Evolutionary conservation across 2,113 vertebrate species (phyloP).

Genomic region (Phodopus roborovskii): DNA sequence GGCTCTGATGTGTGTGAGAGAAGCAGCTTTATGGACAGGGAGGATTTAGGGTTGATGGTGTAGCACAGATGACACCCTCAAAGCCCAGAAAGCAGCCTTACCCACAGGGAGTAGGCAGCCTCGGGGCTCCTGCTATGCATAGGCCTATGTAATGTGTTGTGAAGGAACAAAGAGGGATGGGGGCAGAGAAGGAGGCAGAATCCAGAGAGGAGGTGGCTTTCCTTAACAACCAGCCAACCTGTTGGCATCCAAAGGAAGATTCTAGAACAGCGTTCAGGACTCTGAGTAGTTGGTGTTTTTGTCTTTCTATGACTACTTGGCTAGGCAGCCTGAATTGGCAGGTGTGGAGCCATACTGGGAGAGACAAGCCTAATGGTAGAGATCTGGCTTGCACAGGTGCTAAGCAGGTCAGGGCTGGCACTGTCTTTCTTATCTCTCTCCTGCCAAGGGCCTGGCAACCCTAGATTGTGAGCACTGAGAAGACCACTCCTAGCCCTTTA

Average conservation of each 20-base stretch:
- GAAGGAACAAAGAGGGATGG: background rate
- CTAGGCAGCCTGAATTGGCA: background rate
- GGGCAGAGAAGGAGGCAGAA: background rate
- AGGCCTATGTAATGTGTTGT: too few relatives aligned
- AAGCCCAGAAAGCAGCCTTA: background rate
- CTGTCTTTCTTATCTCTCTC: background rate
- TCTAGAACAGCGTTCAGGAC: background rate
- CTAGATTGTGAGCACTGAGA: background rate
- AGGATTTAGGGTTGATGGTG: too few relatives aligned
- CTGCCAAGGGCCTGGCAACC: background rate
- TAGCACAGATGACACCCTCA: fast-evolving
- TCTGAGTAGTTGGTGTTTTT: background rate
- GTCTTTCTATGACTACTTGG: background rate
- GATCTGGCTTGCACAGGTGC: background rate
- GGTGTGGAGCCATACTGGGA: background rate
- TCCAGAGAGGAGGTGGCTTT: background rate
- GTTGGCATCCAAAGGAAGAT: background rate
- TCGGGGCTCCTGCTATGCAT: background rate
- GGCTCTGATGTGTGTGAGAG: fast-evolving
- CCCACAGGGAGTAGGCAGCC: too few relatives aligned
- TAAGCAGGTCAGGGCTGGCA: too few relatives aligned
- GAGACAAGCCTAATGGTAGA: background rate
- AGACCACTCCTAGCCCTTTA: fast-evolving
- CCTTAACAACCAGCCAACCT: too few relatives aligned
- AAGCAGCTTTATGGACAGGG: background rate